These are phyloP conservation scores for Aphelenchoides avenae DNA, from an alignment of 1,140 invertebrate species.

Conservation along the genomic window DNA sequence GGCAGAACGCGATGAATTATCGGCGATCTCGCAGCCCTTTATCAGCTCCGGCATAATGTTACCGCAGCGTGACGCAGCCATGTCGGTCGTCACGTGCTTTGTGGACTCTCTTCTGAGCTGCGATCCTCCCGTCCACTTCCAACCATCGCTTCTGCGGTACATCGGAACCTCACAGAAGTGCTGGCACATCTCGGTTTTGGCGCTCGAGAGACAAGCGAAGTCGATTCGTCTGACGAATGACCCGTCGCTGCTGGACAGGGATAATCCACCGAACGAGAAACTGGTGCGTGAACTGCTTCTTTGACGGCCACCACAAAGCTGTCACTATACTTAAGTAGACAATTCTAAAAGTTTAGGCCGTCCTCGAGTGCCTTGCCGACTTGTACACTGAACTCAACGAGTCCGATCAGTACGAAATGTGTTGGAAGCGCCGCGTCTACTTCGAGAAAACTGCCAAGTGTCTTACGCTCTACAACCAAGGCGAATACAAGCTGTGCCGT, in stretches of 20 bases:
- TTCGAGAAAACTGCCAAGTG: constrained; percentile 35
- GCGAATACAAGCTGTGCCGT: constrained; percentile 18
- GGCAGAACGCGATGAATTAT: constrained; percentile 16
- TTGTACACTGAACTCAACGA: constrained; percentile 28
- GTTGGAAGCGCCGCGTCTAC: constrained; percentile 26
- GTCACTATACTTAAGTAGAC: too few species aligned
- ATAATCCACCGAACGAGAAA: constrained; percentile 26
- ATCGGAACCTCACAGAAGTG: constrained; percentile 28
- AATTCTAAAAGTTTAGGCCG: constrained; percentile 25
- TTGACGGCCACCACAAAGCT: too few species aligned
- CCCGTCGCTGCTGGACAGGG: constrained; percentile 11
- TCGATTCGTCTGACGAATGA: constrained; percentile 14
- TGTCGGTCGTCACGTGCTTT: constrained; percentile 20
- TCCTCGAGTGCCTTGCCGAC: constrained; percentile 19
- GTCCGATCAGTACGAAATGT: constrained; percentile 19
- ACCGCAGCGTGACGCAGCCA: constrained; percentile 2
- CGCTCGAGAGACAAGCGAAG: constrained; percentile 15
- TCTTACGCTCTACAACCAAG: constrained; percentile 25
- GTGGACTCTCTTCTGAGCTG: constrained; percentile 27
- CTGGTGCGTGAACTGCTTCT: too few species aligned
- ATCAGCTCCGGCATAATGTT: constrained; percentile 20
- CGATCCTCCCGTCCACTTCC: constrained; percentile 24
- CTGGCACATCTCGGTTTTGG: constrained; percentile 21
- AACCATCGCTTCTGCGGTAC: constrained; percentile 26
- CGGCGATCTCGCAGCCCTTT: constrained; percentile 8